phyloP scores from a whole-genome alignment of 1,140 invertebrate species.

The Potamilus streckersoni region DNA sequence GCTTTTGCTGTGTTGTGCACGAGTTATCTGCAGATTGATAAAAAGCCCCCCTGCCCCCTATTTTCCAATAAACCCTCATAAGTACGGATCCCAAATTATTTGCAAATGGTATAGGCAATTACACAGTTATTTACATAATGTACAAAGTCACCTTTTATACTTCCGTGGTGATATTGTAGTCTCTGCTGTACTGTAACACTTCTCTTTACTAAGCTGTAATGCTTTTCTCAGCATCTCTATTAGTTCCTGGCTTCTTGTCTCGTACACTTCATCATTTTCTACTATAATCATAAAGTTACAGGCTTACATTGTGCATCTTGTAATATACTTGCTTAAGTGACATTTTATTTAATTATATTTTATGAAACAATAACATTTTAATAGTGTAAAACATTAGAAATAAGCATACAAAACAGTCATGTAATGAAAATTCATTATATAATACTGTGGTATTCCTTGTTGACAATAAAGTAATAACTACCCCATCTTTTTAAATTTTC shows the following conservation, averaged over 20 bases:
- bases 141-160: background rate
- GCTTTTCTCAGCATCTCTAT: constrained; percentile 14
- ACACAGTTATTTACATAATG: background rate
- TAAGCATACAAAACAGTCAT: too few relatives aligned
- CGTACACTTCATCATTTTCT: constrained; percentile 3
- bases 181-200: constrained; percentile 12
- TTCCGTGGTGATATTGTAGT: background rate
- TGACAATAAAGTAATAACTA: too few relatives aligned
- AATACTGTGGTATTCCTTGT: too few relatives aligned
- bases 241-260: constrained; percentile 9
- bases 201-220: constrained; percentile 9
- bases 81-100: too few relatives aligned
- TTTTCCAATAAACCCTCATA: background rate
- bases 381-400: too few relatives aligned
- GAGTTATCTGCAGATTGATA: too few relatives aligned
- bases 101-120: too few relatives aligned
- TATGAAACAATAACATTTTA: too few relatives aligned
- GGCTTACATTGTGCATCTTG: background rate
- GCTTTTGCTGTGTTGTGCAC: too few relatives aligned
- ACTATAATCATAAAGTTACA: background rate
- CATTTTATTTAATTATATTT: background rate
- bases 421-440: too few relatives aligned
- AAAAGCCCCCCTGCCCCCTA: too few relatives aligned
- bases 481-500: too few relatives aligned
- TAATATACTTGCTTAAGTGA: background rate